Percentiles rank a stretch among this genome's conserved stretches.
phyloP scores from a whole-genome alignment of 1,140 invertebrate genomes.

The Kradibia gibbosae region DNA sequence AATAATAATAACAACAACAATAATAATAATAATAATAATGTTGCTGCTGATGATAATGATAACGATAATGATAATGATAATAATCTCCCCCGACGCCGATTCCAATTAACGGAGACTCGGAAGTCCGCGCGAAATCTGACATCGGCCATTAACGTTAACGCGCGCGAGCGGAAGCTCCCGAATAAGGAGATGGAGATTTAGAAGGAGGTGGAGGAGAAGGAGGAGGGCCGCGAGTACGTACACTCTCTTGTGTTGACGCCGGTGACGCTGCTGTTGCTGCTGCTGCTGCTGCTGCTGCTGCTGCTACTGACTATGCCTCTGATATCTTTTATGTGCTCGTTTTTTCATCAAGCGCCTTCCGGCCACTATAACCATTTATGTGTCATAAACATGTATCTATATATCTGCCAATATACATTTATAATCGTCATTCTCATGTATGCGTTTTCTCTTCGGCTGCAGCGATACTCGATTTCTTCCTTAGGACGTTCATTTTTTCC shows the following conservation, averaged over 20 bases:
- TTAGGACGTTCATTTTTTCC: conserved; percentile 41
- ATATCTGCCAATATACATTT: neutral
- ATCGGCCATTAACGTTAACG: neutral
- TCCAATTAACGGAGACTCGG: conserved; percentile 34
- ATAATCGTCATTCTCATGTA: neutral
- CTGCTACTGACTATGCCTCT: neutral
- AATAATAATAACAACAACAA: no score
- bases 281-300: neutral
- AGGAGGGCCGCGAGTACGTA: neutral
- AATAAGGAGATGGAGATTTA: neutral
- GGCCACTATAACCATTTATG: conserved; percentile 10
- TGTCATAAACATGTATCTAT: neutral
- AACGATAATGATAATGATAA: no score
- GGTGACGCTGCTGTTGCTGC: neutral
- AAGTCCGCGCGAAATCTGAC: neutral
- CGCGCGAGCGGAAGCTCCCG: neutral
- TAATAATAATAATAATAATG: no score
- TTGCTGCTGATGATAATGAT: no score
- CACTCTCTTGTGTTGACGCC: no score
- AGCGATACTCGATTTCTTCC: conserved; percentile 42
- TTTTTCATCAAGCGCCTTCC: conserved; percentile 26
- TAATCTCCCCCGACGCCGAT: neutral
- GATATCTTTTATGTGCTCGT: neutral
- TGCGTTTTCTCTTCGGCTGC: conserved; percentile 24
- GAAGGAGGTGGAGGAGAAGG: neutral